A percentile compares a stretch with the other conserved stretches of the same genome.
Evolutionary conservation across 2,113 vertebrate species (phyloP).

Genomic region (Oryzias javanicus): DNA sequence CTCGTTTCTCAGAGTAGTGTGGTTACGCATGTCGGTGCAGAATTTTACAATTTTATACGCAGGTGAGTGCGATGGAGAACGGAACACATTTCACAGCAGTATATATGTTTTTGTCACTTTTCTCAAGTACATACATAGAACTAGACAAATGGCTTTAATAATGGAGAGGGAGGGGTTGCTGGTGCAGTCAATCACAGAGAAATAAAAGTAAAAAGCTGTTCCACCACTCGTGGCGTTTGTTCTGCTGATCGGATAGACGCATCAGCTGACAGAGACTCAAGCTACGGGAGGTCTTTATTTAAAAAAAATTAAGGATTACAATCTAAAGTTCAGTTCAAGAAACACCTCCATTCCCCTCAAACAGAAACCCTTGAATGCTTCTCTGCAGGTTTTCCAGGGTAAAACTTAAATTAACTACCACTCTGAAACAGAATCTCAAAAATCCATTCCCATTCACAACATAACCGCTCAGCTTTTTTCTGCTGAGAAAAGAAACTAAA

Average conservation of each 20-base stretch:
- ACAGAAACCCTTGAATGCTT: slow-evolving; percentile 45
- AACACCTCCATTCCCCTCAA: slow-evolving; percentile 47
- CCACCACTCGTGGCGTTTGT: slow-evolving; percentile 27
- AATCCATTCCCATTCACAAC: slow-evolving; percentile 44
- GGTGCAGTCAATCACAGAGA: slow-evolving; percentile 56
- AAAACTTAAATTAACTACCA: slow-evolving; percentile 61
- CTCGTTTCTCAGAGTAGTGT: slow-evolving; percentile 18
- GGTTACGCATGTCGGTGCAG: slow-evolving; percentile 29
- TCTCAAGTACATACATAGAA: slow-evolving; percentile 71
- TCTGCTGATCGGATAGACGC: slow-evolving; percentile 40
- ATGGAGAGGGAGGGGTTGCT: slow-evolving; percentile 50
- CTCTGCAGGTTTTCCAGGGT: slow-evolving; percentile 37
- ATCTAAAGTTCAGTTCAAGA: slow-evolving; percentile 38
- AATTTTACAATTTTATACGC: slow-evolving; percentile 54
- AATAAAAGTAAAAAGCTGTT: slow-evolving; percentile 33
- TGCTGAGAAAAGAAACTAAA: slow-evolving; percentile 24
- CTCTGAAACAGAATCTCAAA: slow-evolving; percentile 57
- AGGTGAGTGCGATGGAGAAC: slow-evolving; percentile 52
- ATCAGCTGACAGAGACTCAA: slow-evolving; percentile 49
- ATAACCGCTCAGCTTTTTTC: slow-evolving; percentile 41
- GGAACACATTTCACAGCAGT: slow-evolving; percentile 75
- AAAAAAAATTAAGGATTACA: slow-evolving; percentile 39
- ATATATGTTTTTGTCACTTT: slow-evolving; percentile 66
- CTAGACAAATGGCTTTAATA: slow-evolving; percentile 69
- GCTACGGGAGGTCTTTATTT: slow-evolving; percentile 59